phyloP scores from a whole-genome alignment of 2,797 vertebrate genomes.

The Coccyzus lansbergi region DNA sequence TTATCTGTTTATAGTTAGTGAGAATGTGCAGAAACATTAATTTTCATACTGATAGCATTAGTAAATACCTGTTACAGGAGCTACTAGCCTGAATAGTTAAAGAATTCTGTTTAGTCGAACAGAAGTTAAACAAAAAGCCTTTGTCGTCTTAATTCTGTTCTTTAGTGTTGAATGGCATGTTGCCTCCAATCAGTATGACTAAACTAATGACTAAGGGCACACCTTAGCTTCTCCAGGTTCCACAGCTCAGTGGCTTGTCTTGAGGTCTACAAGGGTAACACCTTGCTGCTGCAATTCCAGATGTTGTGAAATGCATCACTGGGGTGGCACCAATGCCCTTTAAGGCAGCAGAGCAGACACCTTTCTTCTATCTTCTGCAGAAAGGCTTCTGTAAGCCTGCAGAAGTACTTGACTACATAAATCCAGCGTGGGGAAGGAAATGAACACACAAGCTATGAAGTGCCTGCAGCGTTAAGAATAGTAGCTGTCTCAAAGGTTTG shows the following conservation, averaged over 20 bases:
- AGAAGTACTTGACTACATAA: not conserved
- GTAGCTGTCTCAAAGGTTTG: not conserved
- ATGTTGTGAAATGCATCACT: not conserved
- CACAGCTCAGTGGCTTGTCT: not conserved
- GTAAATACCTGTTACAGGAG: not conserved
- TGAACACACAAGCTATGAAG: not conserved
- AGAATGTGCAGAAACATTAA: not conserved
- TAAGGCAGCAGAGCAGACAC: not conserved
- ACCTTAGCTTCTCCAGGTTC: not conserved
- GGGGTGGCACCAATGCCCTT: not conserved
- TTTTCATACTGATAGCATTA: not conserved
- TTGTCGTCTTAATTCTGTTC: not conserved
- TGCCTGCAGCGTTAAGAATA: conserved; percentile 22
- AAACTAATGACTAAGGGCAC: not conserved
- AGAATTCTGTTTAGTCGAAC: not conserved
- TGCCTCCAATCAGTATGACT: not conserved
- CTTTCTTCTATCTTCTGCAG: not conserved
- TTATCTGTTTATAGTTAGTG: not conserved
- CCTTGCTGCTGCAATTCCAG: not conserved
- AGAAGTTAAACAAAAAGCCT: not conserved
- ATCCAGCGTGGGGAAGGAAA: not conserved
- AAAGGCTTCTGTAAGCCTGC: not conserved
- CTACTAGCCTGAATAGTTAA: not conserved
- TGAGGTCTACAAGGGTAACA: not conserved
- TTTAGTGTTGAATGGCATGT: not conserved